Evolutionary conservation across 2,888 invertebrate genomes (phyloP), one percentile per base, ranked within the genome.

Genomic region (Drosophila mulleri): DNA sequence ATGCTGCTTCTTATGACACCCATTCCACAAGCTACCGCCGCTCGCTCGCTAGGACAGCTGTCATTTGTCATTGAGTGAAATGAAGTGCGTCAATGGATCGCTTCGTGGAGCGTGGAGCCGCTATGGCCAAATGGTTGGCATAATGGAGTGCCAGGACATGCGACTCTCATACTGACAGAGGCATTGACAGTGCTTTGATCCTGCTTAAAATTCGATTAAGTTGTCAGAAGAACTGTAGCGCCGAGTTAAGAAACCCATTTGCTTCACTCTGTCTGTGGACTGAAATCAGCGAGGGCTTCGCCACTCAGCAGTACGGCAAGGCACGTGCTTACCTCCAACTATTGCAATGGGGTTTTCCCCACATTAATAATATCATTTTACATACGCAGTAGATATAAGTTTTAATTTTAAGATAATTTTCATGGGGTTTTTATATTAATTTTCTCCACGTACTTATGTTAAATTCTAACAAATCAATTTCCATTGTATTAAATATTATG

Each of bases 31-130:
- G 14, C 9, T 18, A 14, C 14, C 14, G 2, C 9, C 23, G 8
- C 23, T 23, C 11, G 20, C 18, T 48, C 5, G 4, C 4, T 26
- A 2, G 47, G 48, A 37, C 50, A 65, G 61, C 71, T 76, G 80
- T 74, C 80, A 67, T 74, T 78, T 74, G 72, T 80, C 78, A 80
- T 76, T 76, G 77, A 56, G 63, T 69, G 66, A 70, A 77, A 62
- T 77, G 66, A 72, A 76, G 75, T 76, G 76, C 75, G 76, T 76
- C 75, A 68, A 60, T 75, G 62, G 48, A 72, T 57, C 52, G 60
- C 42, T 23, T 32, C 54, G 41, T 56, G 48, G 42, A 26, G 52
- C 35, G 32, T 35, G 39, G 59, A 44, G 29, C 29, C 29, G 32
- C 32, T 39, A 50, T 35, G 37, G 42, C 53, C 41, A 44, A 65